Evolutionary conservation across 2,888 invertebrate genomes (phyloP).

Genomic region (Drosophila sordidula): DNA sequence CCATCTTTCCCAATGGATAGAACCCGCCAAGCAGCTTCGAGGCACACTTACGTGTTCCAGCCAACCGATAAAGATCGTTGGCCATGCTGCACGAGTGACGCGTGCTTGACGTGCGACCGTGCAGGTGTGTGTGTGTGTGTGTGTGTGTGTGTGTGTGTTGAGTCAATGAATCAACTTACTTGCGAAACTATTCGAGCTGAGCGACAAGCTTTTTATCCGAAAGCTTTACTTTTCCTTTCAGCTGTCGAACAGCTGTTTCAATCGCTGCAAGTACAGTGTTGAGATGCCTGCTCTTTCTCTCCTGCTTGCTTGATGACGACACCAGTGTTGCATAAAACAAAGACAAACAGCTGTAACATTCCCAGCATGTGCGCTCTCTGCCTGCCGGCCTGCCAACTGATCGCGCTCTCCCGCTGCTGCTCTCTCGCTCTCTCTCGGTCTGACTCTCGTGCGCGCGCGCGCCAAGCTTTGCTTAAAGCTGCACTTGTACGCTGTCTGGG

Average conservation of each 20-base stretch:
- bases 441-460: slow-evolving; percentile 9
- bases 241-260: slow-evolving; percentile 31
- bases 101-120: slow-evolving; percentile 56
- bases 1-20: slow-evolving; percentile 54
- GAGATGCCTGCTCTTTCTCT: not conserved
- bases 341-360: slow-evolving; percentile 41
- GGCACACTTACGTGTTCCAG: slow-evolving; percentile 33
- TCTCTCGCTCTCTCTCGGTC: slow-evolving; percentile 10
- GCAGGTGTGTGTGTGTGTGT: not conserved
- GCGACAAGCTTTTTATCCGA: slow-evolving; percentile 34
- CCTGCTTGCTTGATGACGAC: not conserved
- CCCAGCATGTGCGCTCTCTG: slow-evolving; percentile 17
- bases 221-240: slow-evolving; percentile 59
- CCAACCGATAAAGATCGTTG: slow-evolving; percentile 25
- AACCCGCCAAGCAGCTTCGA: slow-evolving; percentile 23
- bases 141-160: slow-evolving; percentile 1
- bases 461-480: slow-evolving; percentile 63
- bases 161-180: slow-evolving; percentile 15
- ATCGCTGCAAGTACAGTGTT: not conserved
- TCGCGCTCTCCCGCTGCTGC: not conserved
- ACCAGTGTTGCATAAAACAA: not conserved
- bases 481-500: slow-evolving; percentile 55
- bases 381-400: slow-evolving; percentile 13
- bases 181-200: slow-evolving; percentile 12
- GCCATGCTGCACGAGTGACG: slow-evolving; percentile 51